Base-by-base conservation (phyloP, 2,797 vertebrate genomes). In the Enteromius fasciolatus region DNA sequence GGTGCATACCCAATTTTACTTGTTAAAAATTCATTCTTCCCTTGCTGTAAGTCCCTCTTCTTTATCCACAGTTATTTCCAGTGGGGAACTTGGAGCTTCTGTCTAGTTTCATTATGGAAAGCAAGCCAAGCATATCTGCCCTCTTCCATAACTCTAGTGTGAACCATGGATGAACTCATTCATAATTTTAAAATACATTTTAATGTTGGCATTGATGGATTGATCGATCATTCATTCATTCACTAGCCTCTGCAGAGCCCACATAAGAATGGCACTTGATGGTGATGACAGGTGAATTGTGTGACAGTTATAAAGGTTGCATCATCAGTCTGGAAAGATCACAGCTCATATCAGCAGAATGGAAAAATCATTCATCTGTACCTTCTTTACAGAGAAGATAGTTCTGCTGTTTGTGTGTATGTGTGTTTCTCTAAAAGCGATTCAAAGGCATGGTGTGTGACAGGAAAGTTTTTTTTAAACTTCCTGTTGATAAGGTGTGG, bases 401-500 rank as follows among this genome's bases (percentile, higher is more conserved):
- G 28, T 59, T 33, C 50, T 68, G 25, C 33, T 41, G 33, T 76
- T 44, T 41, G 3, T 46, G 63, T 59, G 46, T 41, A 33, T 57
- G 48, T 17, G 33, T 39, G 23, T 76, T 76, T 39, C 50, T 80
- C 63, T 76, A 61, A 67, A 8, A 68, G 36, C 10, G 0, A 59
- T 48, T 68, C 39, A 83, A 69, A 76, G 36, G 25, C 50, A 67
- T 76, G 39, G 11, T 82, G 61, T 48, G 48, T 61, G 12, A 69
- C 12, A 44, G 31, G 75, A 85, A 70, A 69, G 48, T 61, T 74
- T 57, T 77, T 74, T 57, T 77, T 76, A 82, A 50, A 82, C 74
- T 87, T 89, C 88, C 78, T 85, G 87, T 80, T 83, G 87, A 77
- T 86, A 85, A 87, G 78, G 74, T 86, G 85, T 6, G 39, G 66